Conservation (phyloP, 2,797 vertebrate genomes). For the Gallinago solitaria region DNA sequence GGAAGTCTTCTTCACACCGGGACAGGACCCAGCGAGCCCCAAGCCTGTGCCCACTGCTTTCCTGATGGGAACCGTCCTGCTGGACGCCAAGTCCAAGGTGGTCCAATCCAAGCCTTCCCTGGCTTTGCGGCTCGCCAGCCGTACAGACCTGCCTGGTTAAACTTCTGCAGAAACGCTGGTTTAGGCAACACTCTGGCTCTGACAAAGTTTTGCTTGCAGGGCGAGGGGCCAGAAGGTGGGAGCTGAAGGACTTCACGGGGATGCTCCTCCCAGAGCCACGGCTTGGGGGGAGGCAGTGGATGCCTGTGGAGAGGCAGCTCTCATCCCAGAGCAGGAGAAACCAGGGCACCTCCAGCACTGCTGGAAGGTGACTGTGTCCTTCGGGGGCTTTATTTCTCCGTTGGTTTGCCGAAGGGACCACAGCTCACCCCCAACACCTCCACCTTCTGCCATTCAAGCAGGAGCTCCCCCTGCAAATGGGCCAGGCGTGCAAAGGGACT, state of each 20-base stretch:
- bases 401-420: neutral
- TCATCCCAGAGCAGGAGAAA: neutral
- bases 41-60: rapidly evolving
- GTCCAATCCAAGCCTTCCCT: neutral
- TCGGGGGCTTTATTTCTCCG: rapidly evolving
- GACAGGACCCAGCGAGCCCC: neutral
- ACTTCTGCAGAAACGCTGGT: neutral
- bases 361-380: neutral
- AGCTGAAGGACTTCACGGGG: neutral
- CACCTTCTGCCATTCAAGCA: neutral
- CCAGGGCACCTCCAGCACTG: neutral
- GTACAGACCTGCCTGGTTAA: neutral
- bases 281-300: rapidly evolving
- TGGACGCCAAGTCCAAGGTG: neutral
- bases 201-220: neutral
- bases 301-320: neutral
- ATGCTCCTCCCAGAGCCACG: rapidly evolving
- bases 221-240: neutral
- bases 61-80: rapidly evolving
- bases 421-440: neutral
- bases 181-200: neutral
- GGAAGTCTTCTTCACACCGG: neutral
- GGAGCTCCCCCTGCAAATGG: neutral
- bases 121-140: neutral
- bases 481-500: neutral